Base-by-base conservation (phyloP, 2,113 vertebrate genomes). In the Pterophyllum scalare region DNA sequence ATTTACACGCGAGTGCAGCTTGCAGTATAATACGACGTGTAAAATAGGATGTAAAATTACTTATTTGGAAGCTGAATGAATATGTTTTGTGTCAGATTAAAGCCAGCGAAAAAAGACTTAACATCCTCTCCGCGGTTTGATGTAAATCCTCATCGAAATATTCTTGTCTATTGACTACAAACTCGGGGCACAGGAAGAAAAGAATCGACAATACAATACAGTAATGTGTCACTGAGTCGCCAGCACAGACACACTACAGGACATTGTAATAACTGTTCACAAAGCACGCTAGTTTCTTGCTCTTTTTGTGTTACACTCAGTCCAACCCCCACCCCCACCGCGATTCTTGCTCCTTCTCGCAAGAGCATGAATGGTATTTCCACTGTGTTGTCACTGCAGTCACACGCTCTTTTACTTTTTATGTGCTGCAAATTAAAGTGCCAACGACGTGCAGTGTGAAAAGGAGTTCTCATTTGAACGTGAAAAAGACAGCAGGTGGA, bases 351-450 rank as follows among this genome's bases (percentile, higher is more conserved):
- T 77, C 77, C 67, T 86, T 70, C 81, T 64, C 72, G n/a, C 59
- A 74, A 83, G n/a, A 59, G 52, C 57, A 20, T n/a, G 77, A 20
- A 19, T 3, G 15, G 75, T 35, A 17, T 87, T 87, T 80, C 79
- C 85, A 65, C 15, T 49, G 1, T 82, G 75, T 70, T 82, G 80
- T 86, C 91, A 91, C 38, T 28, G 79, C 60, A 46, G 76, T 31
- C 17, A n/a, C 38, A 49, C 22, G 3, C 19, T 9, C 13, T 56
- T 43, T 59, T 14, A 19, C 56, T 28, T 40, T n/a, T 14, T 24
- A 6, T 35, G 22, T 49, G 26, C 17, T 49, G n/a, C 11, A 46
- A 20, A 22, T 8, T 22, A 43, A 61, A 11, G 79, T 15, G n/a
- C 5, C 15, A 4, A 2, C 58, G 13, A n/a, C 20, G 33, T 24